Conservation (phyloP, 2,113 vertebrate species). For the Xenotilapia longispinis region DNA sequence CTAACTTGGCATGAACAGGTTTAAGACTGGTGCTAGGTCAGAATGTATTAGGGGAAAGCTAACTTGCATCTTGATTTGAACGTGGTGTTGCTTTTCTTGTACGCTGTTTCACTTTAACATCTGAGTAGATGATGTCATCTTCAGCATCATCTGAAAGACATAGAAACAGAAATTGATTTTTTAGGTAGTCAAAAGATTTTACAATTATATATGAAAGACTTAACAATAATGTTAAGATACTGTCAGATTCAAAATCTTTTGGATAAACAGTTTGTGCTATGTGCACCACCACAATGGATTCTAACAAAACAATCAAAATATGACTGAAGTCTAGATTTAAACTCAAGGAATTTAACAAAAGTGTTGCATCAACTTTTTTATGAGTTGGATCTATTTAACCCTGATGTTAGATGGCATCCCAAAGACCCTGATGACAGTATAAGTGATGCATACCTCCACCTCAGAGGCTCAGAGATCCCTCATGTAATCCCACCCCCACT, state of each 20-base stretch:
- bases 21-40: not conserved
- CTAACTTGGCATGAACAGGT: not conserved
- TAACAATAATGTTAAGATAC: not conserved
- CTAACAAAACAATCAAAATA: not conserved
- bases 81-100: not conserved
- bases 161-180: rapidly evolving
- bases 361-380: not conserved
- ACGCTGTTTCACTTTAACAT: not conserved
- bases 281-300: not conserved
- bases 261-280: not conserved
- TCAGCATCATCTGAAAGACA: not conserved
- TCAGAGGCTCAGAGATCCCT: no score
- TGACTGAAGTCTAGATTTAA: rapidly evolving
- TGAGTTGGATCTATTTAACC: not conserved
- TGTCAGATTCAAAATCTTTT: not conserved
- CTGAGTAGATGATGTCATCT: not conserved
- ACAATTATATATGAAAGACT: not conserved
- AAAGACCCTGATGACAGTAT: not conserved
- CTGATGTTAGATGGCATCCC: not conserved
- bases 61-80: not conserved
- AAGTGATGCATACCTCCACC: no score
- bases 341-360: not conserved
- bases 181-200: not conserved
- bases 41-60: not conserved
- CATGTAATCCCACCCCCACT: no score